Evolutionary conservation across 2,113 vertebrate species (phyloP).

Genomic region (Tiliqua scincoides): DNA sequence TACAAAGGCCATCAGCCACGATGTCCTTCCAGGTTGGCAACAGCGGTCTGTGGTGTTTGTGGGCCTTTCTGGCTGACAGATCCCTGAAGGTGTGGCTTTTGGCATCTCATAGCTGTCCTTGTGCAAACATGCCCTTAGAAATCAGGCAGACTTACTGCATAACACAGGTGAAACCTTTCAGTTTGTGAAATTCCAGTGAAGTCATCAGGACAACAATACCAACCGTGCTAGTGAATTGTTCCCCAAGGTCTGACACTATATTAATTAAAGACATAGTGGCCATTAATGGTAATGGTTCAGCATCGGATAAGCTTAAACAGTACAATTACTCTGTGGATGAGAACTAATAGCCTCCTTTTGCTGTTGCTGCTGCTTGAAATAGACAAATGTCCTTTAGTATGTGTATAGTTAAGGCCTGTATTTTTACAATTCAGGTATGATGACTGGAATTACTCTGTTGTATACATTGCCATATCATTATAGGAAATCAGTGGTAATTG

Average conservation of each 20-base stretch:
- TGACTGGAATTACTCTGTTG: slow-evolving; percentile 69
- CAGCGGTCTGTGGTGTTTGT: too few species aligned
- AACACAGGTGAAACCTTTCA: background rate
- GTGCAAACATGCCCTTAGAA: background rate
- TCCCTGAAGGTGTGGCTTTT: too few species aligned
- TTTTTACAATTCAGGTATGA: slow-evolving; percentile 69
- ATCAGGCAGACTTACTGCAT: too few species aligned
- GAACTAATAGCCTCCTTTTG: slow-evolving; percentile 66
- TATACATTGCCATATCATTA: slow-evolving; percentile 56
- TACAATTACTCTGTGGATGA: slow-evolving; percentile 64
- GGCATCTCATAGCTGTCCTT: background rate
- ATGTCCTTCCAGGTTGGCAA: too few species aligned
- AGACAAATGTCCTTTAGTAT: slow-evolving; percentile 69
- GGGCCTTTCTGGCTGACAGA: too few species aligned
- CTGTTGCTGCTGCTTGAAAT: slow-evolving; percentile 64
- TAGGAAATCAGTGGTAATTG: slow-evolving; percentile 64
- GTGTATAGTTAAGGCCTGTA: slow-evolving; percentile 63
- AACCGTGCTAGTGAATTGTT: background rate
- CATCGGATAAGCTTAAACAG: slow-evolving; percentile 51
- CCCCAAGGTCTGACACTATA: background rate
- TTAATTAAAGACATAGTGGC: background rate
- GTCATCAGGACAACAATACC: background rate
- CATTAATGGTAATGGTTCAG: slow-evolving; percentile 1
- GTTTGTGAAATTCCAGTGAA: background rate
- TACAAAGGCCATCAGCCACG: too few species aligned